Evolutionary conservation across 2,797 vertebrate genomes (phyloP).

Genomic region (Hemibagrus guttatus): DNA sequence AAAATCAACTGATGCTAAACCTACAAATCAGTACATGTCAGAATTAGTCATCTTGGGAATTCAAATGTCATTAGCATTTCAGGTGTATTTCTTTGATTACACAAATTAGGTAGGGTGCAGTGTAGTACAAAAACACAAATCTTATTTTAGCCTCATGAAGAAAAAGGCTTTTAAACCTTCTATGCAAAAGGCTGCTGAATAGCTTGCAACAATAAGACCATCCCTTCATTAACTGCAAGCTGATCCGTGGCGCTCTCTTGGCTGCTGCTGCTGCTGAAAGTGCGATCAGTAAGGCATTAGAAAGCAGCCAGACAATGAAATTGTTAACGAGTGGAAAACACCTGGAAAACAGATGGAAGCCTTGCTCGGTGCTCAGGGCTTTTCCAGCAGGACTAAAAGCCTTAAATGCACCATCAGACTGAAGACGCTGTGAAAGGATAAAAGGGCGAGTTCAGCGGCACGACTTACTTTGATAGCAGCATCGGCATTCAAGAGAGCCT

Average conservation of each 20-base stretch:
- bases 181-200: conserved; percentile 24
- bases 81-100: not conserved
- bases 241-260: conserved; percentile 54
- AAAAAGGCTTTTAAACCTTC: conserved; percentile 36
- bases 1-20: not conserved
- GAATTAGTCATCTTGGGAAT: not conserved
- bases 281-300: conserved; percentile 64
- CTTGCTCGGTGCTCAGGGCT: conserved; percentile 21
- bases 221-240: conserved; percentile 59
- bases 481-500: conserved; percentile 17
- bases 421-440: conserved; percentile 9
- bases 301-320: conserved; percentile 61
- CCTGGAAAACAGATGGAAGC: conserved; percentile 40
- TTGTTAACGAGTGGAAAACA: conserved; percentile 47
- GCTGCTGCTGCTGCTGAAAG: conserved; percentile 68
- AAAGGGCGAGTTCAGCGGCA: conserved; percentile 12
- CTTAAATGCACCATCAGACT: not conserved
- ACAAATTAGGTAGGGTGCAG: not conserved
- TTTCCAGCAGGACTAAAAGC: conserved; percentile 30
- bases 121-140: not conserved
- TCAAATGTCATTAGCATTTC: not conserved
- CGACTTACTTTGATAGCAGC: conserved; percentile 40
- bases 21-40: conserved; percentile 9
- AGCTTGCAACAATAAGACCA: conserved; percentile 39
- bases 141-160: not conserved